These are phyloP conservation scores for Xenops minutus DNA, from an alignment of 2,797 vertebrate species.

Conservation along the genomic window DNA sequence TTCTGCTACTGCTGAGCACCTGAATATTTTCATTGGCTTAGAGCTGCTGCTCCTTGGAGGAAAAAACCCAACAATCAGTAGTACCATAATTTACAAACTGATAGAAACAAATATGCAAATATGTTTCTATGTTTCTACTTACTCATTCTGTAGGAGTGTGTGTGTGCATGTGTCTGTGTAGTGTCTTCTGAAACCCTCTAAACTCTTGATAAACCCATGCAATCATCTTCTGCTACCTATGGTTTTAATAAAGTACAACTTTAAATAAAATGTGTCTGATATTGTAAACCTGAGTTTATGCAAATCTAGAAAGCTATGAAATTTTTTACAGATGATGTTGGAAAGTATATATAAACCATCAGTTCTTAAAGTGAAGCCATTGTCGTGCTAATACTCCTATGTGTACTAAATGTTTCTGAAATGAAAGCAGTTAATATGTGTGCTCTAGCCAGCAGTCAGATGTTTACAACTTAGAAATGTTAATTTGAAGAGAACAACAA, in stretches of 20 bases:
- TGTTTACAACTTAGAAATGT: background rate
- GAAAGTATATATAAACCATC: background rate
- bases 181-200: background rate
- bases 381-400: background rate
- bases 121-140: too few relatives aligned
- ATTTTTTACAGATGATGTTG: background rate
- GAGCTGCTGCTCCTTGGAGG: background rate
- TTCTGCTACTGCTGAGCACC: background rate
- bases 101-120: background rate
- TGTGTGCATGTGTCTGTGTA: accelerated
- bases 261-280: background rate
- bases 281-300: background rate
- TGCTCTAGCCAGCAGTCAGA: background rate
- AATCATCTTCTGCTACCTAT: background rate
- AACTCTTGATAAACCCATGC: background rate
- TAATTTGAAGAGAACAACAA: background rate
- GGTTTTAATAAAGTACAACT: background rate
- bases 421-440: background rate
- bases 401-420: background rate
- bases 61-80: background rate
- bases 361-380: background rate
- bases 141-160: background rate
- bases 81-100: background rate
- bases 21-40: background rate
- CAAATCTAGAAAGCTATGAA: background rate